Percentiles rank a stretch among this genome's conserved stretches.
These are phyloP conservation scores for Gisinianus flammeolus DNA, from an alignment of 2,888 invertebrate genomes.

Conservation along the genomic window DNA sequence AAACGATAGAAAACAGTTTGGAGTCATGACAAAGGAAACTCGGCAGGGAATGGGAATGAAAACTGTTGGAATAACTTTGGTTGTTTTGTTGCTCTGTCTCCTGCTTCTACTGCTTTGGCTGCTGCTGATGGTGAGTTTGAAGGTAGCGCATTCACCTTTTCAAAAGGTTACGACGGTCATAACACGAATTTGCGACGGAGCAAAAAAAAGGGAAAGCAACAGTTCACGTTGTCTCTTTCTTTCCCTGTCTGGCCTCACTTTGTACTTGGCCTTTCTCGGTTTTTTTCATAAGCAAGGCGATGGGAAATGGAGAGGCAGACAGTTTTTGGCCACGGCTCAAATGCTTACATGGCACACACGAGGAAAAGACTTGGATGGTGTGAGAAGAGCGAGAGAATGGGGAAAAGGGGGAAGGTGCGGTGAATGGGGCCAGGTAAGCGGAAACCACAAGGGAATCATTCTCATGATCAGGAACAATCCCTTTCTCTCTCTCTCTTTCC, in stretches of 20 bases:
- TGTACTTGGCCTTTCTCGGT: not conserved
- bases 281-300: not conserved
- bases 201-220: not conserved
- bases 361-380: no score
- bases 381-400: not conserved
- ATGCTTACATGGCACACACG: no score
- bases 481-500: not conserved
- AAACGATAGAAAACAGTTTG: no score
- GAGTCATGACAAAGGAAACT: no score
- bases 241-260: not conserved
- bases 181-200: not conserved
- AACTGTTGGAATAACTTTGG: no score
- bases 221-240: not conserved
- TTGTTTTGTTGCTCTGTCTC: no score
- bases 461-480: conserved; percentile 47
- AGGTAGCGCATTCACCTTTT: no score
- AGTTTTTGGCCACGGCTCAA: no score
- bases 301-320: no score
- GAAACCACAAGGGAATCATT: conserved; percentile 46
- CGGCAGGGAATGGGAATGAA: no score
- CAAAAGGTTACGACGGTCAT: no score
- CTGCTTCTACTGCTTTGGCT: not conserved
- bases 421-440: conserved; percentile 20
- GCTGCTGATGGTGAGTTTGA: not conserved
- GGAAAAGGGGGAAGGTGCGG: not conserved